Evolutionary conservation across 2,888 invertebrate genomes (phyloP).

Genomic region (Tachina lurida): DNA sequence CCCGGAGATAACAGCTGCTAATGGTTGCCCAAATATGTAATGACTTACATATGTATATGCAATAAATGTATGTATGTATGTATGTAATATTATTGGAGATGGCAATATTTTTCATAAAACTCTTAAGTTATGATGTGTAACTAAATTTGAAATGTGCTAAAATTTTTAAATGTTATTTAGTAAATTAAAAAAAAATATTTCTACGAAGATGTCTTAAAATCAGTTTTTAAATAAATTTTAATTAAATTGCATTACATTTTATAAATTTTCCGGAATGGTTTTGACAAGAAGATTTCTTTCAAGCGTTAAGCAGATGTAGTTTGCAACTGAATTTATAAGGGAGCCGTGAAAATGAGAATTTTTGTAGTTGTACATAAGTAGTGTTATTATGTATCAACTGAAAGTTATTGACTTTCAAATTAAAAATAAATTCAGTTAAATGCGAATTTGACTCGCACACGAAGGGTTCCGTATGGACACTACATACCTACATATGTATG

Average conservation of each 20-base stretch:
- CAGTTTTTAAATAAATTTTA: conserved; percentile 1
- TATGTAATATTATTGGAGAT: conserved; percentile 1
- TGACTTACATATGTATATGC: conserved; percentile 4
- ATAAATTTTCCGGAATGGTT: background rate
- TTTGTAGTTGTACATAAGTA: no score
- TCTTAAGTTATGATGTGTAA: conserved; percentile 65
- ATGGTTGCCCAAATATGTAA: conserved; percentile 25
- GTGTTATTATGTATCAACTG: no score
- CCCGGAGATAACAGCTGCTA: conserved; percentile 65
- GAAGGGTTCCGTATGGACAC: no score
- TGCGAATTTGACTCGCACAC: no score
- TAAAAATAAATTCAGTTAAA: no score
- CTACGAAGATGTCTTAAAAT: background rate
- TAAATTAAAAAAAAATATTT: background rate
- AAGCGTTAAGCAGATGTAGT: background rate
- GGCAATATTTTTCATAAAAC: conserved; percentile 8
- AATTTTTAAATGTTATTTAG: conserved; percentile 20
- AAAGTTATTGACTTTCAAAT: no score
- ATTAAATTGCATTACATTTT: conserved; percentile 8
- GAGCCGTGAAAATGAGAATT: background rate
- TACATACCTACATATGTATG: no score
- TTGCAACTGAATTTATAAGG: background rate
- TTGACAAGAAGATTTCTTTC: background rate
- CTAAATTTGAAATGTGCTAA: conserved; percentile 56
- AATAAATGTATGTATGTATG: background rate